These are phyloP conservation scores for Chironomus riparius DNA, from an alignment of 2,888 invertebrate genomes.

Conservation along the genomic window DNA sequence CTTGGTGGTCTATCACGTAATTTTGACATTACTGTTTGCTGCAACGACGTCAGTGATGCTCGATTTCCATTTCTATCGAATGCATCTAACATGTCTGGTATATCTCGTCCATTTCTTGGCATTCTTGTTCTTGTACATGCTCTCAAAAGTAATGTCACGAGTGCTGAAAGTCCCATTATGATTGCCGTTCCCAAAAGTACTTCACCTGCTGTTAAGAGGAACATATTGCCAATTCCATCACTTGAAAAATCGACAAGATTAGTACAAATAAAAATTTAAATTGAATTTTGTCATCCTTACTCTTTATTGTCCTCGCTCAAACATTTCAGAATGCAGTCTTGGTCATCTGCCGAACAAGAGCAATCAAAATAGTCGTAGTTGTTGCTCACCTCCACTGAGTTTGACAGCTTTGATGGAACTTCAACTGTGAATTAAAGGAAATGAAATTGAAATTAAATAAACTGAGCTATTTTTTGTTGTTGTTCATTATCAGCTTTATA, in stretches of 20 bases:
- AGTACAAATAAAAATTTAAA: too few species aligned
- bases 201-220: conserved; percentile 32
- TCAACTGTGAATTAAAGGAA: not conserved
- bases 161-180: conserved; percentile 33
- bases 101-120: not conserved
- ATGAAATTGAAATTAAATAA: not conserved
- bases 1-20: conserved; percentile 33
- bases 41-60: conserved; percentile 32
- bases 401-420: not conserved
- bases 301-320: not conserved
- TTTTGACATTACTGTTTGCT: conserved; percentile 31
- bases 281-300: not conserved
- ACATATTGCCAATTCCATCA: conserved; percentile 22
- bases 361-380: not conserved
- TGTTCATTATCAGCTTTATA: not conserved
- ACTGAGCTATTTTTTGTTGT: not conserved
- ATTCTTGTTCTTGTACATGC: conserved; percentile 30
- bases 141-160: conserved; percentile 32
- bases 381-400: not conserved
- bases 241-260: not conserved
- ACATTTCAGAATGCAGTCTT: not conserved
- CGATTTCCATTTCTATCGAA: conserved; percentile 29
- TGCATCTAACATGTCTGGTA: conserved; percentile 23
- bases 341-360: not conserved
- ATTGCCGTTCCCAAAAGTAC: conserved; percentile 32